phyloP scores from a whole-genome alignment of 2,113 vertebrate genomes.

The Ictalurus furcatus region DNA sequence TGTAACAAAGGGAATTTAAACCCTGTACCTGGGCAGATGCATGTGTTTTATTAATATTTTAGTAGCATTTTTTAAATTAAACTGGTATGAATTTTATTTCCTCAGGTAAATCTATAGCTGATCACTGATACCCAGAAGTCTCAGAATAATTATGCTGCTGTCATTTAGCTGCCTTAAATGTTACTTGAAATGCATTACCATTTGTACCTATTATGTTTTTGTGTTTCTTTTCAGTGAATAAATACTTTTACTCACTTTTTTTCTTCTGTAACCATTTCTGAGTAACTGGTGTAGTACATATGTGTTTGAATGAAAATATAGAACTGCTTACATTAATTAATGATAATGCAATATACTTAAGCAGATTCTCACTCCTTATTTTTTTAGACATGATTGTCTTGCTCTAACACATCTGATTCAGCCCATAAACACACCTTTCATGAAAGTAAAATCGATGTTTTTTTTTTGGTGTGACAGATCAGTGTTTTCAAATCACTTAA shows the following conservation, averaged over 20 bases:
- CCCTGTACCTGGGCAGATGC: not conserved
- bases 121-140: not conserved
- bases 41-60: not conserved
- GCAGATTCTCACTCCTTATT: not conserved
- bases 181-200: not conserved
- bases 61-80: not conserved
- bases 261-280: not conserved
- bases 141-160: not conserved
- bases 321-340: not conserved
- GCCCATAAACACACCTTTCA: not conserved
- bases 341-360: not conserved
- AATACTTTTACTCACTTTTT: not conserved
- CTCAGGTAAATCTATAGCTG: not conserved
- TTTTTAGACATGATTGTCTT: not conserved
- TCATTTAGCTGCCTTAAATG: not conserved
- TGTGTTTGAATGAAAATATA: not conserved
- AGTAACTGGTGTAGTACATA: not conserved
- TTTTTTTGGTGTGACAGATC: not conserved
- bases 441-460: not conserved
- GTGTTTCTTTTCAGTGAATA: slow-evolving; percentile 3
- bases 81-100: not conserved
- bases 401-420: not conserved
- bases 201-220: not conserved
- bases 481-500: not conserved
- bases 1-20: not conserved